Conservation (phyloP, 2,113 vertebrate species). For the Hemiprocne comata region DNA sequence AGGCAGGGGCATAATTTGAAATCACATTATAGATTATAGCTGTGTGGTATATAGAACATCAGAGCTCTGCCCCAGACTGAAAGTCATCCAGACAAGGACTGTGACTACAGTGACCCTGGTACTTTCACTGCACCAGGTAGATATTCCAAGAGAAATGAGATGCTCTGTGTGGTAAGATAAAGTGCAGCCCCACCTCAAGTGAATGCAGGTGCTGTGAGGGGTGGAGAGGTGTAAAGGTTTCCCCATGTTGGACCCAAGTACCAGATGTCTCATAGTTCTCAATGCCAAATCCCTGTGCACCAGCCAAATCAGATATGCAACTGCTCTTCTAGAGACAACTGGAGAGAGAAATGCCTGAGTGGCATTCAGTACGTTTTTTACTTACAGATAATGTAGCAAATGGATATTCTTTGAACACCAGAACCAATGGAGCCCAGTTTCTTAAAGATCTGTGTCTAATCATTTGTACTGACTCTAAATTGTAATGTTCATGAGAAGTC, state of each 20-base stretch:
- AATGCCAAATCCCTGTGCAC: not conserved
- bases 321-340: not conserved
- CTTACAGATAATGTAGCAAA: not conserved
- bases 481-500: not conserved
- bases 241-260: not conserved
- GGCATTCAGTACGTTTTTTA: not conserved
- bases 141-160: not conserved
- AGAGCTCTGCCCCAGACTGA: not conserved
- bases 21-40: not conserved
- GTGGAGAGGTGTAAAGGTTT: not conserved
- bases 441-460: not conserved
- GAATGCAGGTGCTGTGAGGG: not conserved
- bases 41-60: not conserved
- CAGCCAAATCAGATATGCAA: not conserved
- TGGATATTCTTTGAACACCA: not conserved
- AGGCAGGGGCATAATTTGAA: not conserved
- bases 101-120: not conserved
- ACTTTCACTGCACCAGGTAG: not conserved
- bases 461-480: not conserved
- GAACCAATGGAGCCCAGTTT: not conserved
- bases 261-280: not conserved
- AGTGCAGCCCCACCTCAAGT: not conserved
- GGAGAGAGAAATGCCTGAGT: not conserved
- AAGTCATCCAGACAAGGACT: not conserved
- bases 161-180: not conserved